Evolutionary conservation across 2,797 vertebrate genomes (phyloP).

Genomic region (Notolabrus celidotus): DNA sequence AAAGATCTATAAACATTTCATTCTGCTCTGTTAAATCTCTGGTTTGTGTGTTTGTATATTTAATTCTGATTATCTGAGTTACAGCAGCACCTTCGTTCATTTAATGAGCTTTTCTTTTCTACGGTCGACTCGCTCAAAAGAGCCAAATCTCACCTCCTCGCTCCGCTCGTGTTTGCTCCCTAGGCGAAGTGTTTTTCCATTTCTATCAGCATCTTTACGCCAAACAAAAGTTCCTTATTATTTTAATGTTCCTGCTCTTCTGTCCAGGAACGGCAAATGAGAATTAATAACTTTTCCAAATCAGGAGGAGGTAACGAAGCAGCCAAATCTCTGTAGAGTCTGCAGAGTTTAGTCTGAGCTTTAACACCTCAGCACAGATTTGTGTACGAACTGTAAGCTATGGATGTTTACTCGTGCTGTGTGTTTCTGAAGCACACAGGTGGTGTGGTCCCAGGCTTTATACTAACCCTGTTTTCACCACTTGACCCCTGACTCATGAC

Average conservation of each 20-base stretch:
- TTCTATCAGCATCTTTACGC: constrained; percentile 21
- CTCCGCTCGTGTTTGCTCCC: not conserved
- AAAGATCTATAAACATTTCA: too few species aligned
- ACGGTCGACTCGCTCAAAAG: not conserved
- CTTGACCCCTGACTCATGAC: constrained; percentile 61
- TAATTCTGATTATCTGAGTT: not conserved
- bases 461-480: constrained; percentile 49
- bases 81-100: not conserved
- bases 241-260: constrained; percentile 34
- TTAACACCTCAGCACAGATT: not conserved
- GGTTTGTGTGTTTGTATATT: too few species aligned
- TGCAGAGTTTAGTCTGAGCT: constrained; percentile 2
- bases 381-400: too few species aligned
- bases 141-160: not conserved
- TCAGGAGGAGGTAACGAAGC: constrained; percentile 15
- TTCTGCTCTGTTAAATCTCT: too few species aligned
- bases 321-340: constrained; percentile 29
- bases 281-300: constrained; percentile 42
- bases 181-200: constrained; percentile 21
- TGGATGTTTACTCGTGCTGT: not conserved
- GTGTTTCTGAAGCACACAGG: constrained; percentile 37
- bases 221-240: constrained; percentile 28
- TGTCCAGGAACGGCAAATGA: constrained; percentile 40
- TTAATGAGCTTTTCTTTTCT: not conserved
- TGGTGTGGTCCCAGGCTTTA: constrained; percentile 49